Evolutionary conservation across 2,797 vertebrate species (phyloP).

Genomic region (Nyctibius grandis): DNA sequence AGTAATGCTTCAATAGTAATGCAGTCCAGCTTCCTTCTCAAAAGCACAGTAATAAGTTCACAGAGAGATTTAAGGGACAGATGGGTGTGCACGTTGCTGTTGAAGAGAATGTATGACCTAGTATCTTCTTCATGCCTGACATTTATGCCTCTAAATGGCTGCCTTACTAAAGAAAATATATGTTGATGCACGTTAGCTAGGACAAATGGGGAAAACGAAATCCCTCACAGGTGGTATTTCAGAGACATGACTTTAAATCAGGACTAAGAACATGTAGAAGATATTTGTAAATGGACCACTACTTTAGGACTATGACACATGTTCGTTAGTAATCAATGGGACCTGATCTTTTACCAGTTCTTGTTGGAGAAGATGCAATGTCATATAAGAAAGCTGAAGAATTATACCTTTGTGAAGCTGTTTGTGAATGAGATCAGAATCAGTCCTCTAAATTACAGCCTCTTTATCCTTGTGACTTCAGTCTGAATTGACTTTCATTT

Average conservation of each 20-base stretch:
- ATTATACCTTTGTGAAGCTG: not conserved
- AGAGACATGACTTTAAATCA: not conserved
- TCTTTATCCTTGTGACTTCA: not conserved
- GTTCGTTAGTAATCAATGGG: not conserved
- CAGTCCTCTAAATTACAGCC: not conserved
- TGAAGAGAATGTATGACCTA: not conserved
- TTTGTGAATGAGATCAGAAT: not conserved
- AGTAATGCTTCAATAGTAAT: not conserved
- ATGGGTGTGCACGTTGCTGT: not conserved
- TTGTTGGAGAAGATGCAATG: not conserved
- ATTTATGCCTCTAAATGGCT: not conserved
- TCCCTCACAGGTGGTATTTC: not conserved
- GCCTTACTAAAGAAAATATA: not conserved
- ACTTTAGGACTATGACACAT: not conserved
- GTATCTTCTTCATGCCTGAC: not conserved
- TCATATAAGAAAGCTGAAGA: not conserved
- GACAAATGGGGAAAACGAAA: not conserved
- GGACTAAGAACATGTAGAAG: not conserved
- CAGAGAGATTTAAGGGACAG: not conserved
- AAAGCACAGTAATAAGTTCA: not conserved
- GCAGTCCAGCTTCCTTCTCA: not conserved
- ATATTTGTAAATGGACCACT: not conserved
- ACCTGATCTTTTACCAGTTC: not conserved
- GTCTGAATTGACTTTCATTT: conserved; percentile 5
- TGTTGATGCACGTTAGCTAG: not conserved